Evolutionary conservation across 2,113 vertebrate species (phyloP).

Genomic region (Thomomys bottae): DNA sequence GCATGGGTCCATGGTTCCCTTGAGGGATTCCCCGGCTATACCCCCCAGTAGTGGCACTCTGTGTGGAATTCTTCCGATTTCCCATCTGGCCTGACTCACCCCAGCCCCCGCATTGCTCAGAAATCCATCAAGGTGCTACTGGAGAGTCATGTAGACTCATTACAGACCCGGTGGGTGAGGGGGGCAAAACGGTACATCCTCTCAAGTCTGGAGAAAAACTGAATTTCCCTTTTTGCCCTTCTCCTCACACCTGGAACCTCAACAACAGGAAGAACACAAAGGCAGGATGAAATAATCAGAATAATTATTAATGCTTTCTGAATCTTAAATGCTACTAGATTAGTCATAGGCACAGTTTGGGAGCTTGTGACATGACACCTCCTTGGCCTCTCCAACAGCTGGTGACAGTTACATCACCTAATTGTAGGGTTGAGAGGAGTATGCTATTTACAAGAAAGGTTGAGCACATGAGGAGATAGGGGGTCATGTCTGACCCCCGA

Average conservation of each 20-base stretch:
- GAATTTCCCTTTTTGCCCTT: neutral
- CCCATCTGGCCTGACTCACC: slow-evolving; percentile 63
- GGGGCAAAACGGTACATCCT: neutral
- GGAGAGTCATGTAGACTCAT: slow-evolving; percentile 17
- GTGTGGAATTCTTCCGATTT: slow-evolving; percentile 30
- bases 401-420: neutral
- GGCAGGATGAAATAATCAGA: slow-evolving; percentile 37
- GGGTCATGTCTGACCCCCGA: neutral
- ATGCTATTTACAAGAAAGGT: neutral
- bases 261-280: slow-evolving; percentile 26
- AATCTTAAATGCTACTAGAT: neutral
- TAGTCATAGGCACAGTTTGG: slow-evolving; percentile 55
- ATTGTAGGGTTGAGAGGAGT: neutral
- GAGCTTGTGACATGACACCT: slow-evolving; percentile 51
- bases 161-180: neutral
- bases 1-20: slow-evolving; percentile 49
- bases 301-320: slow-evolving; percentile 50
- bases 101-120: slow-evolving; percentile 45
- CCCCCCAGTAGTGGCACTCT: accelerated
- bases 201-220: slow-evolving; percentile 48
- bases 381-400: neutral
- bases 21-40: slow-evolving; percentile 72
- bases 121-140: slow-evolving; percentile 17
- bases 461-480: neutral
- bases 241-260: slow-evolving; percentile 3